A percentile compares a stretch with the other conserved stretches of the same genome.
Evolutionary conservation across 2,113 vertebrate species (phyloP).

Genomic region (Scomber colias): DNA sequence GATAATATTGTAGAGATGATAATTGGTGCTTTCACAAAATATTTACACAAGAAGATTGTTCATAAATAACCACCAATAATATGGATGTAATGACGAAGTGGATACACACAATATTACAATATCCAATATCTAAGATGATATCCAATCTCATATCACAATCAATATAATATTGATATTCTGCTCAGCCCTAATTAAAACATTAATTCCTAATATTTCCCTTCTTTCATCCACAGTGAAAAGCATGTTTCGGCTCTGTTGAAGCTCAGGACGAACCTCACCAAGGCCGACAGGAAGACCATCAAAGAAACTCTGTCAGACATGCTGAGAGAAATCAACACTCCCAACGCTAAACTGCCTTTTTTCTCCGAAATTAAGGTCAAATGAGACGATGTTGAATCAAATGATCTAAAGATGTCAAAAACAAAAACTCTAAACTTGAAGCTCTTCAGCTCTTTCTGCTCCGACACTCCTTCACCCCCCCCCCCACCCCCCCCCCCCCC

Average conservation of each 20-base stretch:
- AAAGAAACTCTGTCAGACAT: conserved; percentile 81
- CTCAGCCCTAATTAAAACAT: background rate
- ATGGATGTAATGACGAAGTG: too few relatives aligned
- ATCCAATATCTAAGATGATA: too few relatives aligned
- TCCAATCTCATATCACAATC: too few relatives aligned
- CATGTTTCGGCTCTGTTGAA: conserved; percentile 89
- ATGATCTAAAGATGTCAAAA: background rate
- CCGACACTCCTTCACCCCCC: too few relatives aligned
- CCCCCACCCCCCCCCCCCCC: too few relatives aligned
- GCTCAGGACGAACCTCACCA: conserved; percentile 88
- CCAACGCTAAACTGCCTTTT: fast-evolving
- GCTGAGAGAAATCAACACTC: background rate
- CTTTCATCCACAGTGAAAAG: conserved; percentile 82
- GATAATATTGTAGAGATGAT: too few relatives aligned
- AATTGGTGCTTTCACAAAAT: too few relatives aligned
- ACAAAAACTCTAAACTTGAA: too few relatives aligned
- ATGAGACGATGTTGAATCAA: background rate
- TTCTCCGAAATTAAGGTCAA: conserved; percentile 51
- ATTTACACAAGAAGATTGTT: too few relatives aligned
- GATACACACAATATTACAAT: too few relatives aligned
- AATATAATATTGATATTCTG: background rate
- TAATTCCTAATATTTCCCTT: background rate
- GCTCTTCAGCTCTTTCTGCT: too few relatives aligned
- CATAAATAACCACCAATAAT: too few relatives aligned
- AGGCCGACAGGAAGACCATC: conserved; percentile 80